Evolutionary conservation across 1,140 invertebrate species (phyloP).

Genomic region (Cecropterus lyciades): DNA sequence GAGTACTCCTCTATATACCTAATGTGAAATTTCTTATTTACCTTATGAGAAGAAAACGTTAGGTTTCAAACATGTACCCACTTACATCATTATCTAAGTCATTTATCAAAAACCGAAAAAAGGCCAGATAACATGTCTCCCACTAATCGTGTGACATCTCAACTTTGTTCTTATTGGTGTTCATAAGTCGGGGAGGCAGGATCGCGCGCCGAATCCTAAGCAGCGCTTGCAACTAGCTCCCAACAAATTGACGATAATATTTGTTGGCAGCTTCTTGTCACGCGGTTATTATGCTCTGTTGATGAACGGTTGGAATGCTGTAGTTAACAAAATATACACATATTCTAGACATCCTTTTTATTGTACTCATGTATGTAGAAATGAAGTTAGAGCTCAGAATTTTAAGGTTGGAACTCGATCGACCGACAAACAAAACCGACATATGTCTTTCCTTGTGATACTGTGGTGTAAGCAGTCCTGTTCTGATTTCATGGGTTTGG

Average conservation of each 20-base stretch:
- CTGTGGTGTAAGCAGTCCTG: too few species aligned
- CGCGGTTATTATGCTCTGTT: conserved; percentile 58
- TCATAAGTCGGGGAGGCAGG: conserved; percentile 63
- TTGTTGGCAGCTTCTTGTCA: conserved; percentile 68
- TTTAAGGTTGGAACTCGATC: too few species aligned
- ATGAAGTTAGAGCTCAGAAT: too few species aligned
- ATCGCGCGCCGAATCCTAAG: conserved; percentile 70
- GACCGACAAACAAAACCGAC: too few species aligned
- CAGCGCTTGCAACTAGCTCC: conserved; percentile 56
- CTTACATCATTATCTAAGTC: conserved; percentile 25
- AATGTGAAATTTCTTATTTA: too few species aligned
- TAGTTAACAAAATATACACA: conserved; percentile 8
- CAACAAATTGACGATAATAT: conserved; percentile 81
- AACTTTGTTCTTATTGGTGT: conserved; percentile 78
- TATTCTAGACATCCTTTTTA: too few species aligned
- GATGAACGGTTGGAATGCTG: conserved; percentile 39
- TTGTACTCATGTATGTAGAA: too few species aligned
- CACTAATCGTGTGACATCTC: conserved; percentile 74
- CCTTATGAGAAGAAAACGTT: too few species aligned
- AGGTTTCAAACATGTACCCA: too few species aligned
- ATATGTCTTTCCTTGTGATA: too few species aligned
- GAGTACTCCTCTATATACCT: too few species aligned
- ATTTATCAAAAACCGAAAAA: conserved; percentile 23
- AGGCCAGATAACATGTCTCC: conserved; percentile 57
- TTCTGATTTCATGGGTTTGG: too few species aligned